Conservation (phyloP, 2,113 vertebrate genomes). For the Brevimyrus niger region DNA sequence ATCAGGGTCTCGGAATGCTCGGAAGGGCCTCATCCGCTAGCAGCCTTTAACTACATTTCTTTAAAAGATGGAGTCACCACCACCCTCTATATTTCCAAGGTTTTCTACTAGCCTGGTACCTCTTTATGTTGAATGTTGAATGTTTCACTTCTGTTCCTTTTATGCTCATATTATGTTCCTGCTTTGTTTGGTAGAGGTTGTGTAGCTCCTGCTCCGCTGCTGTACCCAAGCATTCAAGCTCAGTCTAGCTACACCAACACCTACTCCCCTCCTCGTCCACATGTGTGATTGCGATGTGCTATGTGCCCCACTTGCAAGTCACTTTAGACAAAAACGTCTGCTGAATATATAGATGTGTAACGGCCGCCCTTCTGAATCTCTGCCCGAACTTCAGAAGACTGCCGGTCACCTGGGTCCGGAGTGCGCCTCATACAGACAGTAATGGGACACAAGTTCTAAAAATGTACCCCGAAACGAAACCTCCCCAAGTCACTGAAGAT, state of each 20-base stretch:
- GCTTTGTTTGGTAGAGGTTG: neutral
- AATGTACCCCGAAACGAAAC: neutral
- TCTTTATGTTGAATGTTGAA: neutral
- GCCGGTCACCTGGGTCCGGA: neutral
- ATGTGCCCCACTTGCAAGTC: neutral
- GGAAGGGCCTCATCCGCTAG: neutral
- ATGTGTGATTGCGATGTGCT: neutral
- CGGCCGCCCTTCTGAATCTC: neutral
- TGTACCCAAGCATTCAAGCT: neutral
- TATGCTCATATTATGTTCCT: neutral
- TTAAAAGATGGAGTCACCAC: neutral
- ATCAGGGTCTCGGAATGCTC: neutral
- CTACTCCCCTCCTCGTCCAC: neutral
- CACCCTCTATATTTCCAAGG: neutral
- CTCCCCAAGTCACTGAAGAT: neutral
- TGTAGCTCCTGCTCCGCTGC: neutral
- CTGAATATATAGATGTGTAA: neutral
- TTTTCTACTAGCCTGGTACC: neutral
- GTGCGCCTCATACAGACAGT: neutral
- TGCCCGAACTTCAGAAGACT: neutral
- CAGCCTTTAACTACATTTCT: neutral
- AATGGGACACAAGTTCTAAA: neutral
- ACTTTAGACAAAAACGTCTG: neutral
- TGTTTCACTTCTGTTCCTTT: neutral
- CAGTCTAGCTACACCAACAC: neutral